Evolutionary conservation across 1,140 invertebrate genomes (phyloP).

Genomic region (Lerema accius): DNA sequence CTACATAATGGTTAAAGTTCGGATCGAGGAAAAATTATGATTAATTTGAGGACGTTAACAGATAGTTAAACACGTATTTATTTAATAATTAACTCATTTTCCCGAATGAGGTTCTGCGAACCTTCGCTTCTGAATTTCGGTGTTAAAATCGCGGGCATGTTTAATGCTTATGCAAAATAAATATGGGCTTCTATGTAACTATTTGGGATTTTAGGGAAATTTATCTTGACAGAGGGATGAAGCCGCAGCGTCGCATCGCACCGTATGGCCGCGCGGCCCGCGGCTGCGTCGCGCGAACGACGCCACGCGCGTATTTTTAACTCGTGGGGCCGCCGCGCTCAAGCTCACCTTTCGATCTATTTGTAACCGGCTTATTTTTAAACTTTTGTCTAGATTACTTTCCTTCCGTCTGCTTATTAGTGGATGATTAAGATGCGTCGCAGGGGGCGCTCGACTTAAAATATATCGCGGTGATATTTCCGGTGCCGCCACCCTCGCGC

Average conservation of each 20-base stretch:
- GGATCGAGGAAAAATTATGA: too few species aligned
- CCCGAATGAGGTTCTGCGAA: too few species aligned
- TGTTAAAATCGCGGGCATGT: too few species aligned
- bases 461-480: conserved; percentile 69
- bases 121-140: too few species aligned
- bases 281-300: conserved; percentile 44
- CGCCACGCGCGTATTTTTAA: conserved; percentile 69
- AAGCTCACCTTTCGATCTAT: conserved; percentile 80
- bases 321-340: conserved; percentile 69
- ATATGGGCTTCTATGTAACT: too few species aligned
- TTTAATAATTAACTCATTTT: too few species aligned
- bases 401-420: conserved; percentile 79
- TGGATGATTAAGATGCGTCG: conserved; percentile 78
- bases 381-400: conserved; percentile 80
- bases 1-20: too few species aligned
- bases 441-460: conserved; percentile 69
- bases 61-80: too few species aligned
- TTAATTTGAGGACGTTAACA: too few species aligned
- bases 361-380: conserved; percentile 74
- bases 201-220: too few species aligned
- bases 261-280: neutral
- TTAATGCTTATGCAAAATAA: too few species aligned
- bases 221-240: conserved; percentile 6
- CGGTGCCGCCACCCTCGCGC: conserved; percentile 46
- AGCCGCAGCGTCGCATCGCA: neutral